Percentiles rank a stretch among this genome's conserved stretches.
These are phyloP conservation scores for Globia sparganii DNA, from an alignment of 2,888 invertebrate species.

Conservation along the genomic window DNA sequence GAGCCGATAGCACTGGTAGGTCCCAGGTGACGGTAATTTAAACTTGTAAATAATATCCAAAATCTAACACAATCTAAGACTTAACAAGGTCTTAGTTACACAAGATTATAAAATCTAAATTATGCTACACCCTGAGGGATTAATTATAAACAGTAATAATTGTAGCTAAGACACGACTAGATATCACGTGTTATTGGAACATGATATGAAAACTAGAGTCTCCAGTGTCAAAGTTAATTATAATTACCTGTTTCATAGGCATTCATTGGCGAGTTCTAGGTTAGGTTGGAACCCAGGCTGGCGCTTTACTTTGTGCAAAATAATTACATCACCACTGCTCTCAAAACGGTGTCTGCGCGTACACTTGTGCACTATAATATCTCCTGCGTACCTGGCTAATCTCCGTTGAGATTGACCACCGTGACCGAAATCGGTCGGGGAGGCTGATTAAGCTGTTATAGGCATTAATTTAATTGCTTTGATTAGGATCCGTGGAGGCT, in stretches of 20 bases:
- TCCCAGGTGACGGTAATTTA: not conserved
- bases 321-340: no score
- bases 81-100: not conserved
- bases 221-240: conserved; percentile 16
- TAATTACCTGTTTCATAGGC: not conserved
- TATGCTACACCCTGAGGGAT: not conserved
- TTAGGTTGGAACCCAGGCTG: not conserved
- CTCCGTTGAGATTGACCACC: no score
- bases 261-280: not conserved
- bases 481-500: not conserved
- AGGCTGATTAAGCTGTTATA: not conserved
- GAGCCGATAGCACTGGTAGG: not conserved
- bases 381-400: no score
- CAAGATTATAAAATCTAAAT: not conserved
- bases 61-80: not conserved
- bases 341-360: no score
- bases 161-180: not conserved
- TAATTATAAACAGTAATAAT: conserved; percentile 23
- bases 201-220: not conserved
- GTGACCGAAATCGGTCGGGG: no score
- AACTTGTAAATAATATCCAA: not conserved
- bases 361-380: no score
- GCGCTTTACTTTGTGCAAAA: not conserved
- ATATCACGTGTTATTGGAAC: not conserved
- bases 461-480: not conserved